These are phyloP conservation scores for Periophthalmodon schlosseri DNA, from an alignment of 2,113 vertebrate genomes.

Conservation along the genomic window DNA sequence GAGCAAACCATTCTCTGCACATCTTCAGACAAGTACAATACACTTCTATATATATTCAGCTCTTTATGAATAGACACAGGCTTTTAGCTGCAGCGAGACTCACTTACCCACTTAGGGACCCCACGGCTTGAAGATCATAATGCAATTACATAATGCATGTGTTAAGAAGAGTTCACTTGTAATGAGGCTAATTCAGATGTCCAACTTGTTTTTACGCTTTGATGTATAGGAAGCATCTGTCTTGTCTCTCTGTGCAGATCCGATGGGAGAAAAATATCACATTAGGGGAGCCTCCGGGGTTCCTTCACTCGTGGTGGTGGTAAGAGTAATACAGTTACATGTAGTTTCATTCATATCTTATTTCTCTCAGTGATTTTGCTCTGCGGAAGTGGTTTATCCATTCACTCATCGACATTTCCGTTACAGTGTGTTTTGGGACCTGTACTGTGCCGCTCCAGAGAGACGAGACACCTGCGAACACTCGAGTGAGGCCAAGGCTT, in stretches of 20 bases:
- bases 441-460: slow-evolving; percentile 92
- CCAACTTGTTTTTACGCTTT: slow-evolving; percentile 31
- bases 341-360: slow-evolving; percentile 8
- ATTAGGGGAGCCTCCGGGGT: slow-evolving; percentile 97
- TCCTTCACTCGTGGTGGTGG: slow-evolving; percentile 99
- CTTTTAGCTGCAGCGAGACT: slow-evolving; percentile 40
- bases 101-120: slow-evolving; percentile 57
- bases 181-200: slow-evolving; percentile 49
- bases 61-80: slow-evolving; percentile 26
- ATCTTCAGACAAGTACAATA: slow-evolving; percentile 29
- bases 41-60: slow-evolving; percentile 10
- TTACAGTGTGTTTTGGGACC: slow-evolving; percentile 91
- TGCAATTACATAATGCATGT: slow-evolving; percentile 54
- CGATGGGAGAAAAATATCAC: slow-evolving; percentile 99
- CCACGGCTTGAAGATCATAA: slow-evolving; percentile 30
- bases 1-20: slow-evolving; percentile 42
- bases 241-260: slow-evolving; percentile 79
- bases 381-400: background rate
- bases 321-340: slow-evolving; percentile 72
- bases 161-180: slow-evolving; percentile 48
- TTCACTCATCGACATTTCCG: background rate
- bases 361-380: slow-evolving; percentile 9
- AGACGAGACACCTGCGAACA: slow-evolving; percentile 89
- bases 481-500: slow-evolving; percentile 89
- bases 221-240: slow-evolving; percentile 38